Base-by-base conservation (phyloP, 2,888 invertebrate genomes). In the Slavum lentiscoides region DNA sequence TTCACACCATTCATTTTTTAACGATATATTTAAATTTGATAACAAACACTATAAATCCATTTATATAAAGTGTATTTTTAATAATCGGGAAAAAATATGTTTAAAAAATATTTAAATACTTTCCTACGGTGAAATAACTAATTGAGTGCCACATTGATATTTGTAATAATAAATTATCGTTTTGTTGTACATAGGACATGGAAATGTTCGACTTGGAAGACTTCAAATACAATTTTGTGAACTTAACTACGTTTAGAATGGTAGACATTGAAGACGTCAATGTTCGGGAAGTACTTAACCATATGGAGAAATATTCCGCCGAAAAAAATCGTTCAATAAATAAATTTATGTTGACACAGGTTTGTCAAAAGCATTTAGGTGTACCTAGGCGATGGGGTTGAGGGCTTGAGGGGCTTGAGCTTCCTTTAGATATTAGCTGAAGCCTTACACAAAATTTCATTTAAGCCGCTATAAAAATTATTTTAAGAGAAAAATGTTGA, bases 211-310 rank as follows among this genome's bases (percentile, higher is more conserved):
- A 91, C 86, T 87, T 91, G 83, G 91, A 91, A 86, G 91, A 91
- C 86, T 93, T 92, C 87, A 91, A 91, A 86, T 91, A 92, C 87
- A 92, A 92, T 86, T 91, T 91, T 85, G 92, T 92, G 83, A 93
- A 92, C 86, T 91, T 93, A 87, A 92, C 92, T 82, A 91, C 92
- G 82, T 92, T 92, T 86, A 89, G 93, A 83, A 88, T 94, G 83
- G 92, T 93, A 73, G 92, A 93, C 85, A 89, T 90, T 37, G 90
- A 90, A 81, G 91, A 92, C 86, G 87, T 90, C 15, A 88, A 88
- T n/a, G 90, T 92, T 8, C 89, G 90, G 83, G 90, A 91, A 84
- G 89, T 91, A 81, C 86, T 93, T n/a, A 89, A 91, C 84, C 92
- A 92, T 84, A 92, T 93, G 91, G 90, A 91, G 83, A 88, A 88